Conservation (phyloP, 2,113 vertebrate species). For the Canis aureus region DNA sequence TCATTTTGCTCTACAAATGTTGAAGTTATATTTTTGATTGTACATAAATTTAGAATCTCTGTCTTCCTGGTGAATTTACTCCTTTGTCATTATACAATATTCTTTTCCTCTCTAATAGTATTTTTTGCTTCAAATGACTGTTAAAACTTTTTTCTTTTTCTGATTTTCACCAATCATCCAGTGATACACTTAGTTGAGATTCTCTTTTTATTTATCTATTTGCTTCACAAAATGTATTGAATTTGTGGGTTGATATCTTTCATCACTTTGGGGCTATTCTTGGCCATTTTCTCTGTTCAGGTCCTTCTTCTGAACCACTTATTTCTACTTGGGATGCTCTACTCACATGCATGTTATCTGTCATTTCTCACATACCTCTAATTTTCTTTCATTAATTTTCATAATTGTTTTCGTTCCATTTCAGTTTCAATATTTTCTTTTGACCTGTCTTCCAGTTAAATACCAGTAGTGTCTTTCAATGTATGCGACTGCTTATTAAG, state of each 20-base stretch:
- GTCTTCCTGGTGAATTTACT: neutral
- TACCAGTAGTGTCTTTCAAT: neutral
- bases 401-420: neutral
- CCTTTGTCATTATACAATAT: neutral
- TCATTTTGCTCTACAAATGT: neutral
- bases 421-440: neutral
- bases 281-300: neutral
- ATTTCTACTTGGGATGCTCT: neutral
- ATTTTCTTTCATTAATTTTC: neutral
- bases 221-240: neutral
- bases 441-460: neutral
- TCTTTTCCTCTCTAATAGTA: neutral
- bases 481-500: neutral
- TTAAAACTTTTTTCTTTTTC: neutral
- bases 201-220: neutral
- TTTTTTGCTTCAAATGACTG: accelerated
- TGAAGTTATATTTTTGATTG: neutral
- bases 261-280: neutral
- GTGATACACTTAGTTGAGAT: neutral
- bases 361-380: neutral
- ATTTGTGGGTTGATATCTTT: neutral
- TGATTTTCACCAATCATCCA: neutral
- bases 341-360: neutral
- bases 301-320: too few species aligned
- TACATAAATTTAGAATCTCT: neutral